Evolutionary conservation across 2,797 vertebrate species (phyloP), one percentile per base, ranked within the genome.

Genomic region (Pachyuromys duprasi): DNA sequence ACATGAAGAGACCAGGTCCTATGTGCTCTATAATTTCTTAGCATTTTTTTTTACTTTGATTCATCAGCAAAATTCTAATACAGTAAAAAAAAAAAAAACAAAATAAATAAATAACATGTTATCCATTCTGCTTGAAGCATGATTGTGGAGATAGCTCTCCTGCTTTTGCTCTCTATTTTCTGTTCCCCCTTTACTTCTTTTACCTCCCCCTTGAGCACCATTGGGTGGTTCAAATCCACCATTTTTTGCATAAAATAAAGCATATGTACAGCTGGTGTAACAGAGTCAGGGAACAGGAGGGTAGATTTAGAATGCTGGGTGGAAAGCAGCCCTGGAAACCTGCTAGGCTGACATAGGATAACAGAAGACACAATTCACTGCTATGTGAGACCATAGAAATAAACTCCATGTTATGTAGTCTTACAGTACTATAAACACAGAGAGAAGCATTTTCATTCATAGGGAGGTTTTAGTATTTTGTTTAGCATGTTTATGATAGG

Each of bases 371-470:
- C 49, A 36, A 28, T 42, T 91, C 39, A 89, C 31, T 57, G 3
- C 92, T 28, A 3, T 60, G 28, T n/a, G 72, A 72, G 62, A 75
- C 49, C 72, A 42, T 31, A 45, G 14, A 86, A 89, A 79, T 91
- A 79, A 95, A 91, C 76, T 75, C 5, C 14, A 24, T 70, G 83
- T 72, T 88, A 28, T 63, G 67, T n/a, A 78, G 26, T 36, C n/a
- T 60, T 88, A 63, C 42, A 36, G 2, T 86, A n/a, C 45, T 67
- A 39, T 22, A 55, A 91, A 78, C 69, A 53, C 42, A 86, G 28
- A 93, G 13, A 72, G 24, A 89, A 49, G 9, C 15, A 36, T 87
- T 90, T 83, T 96, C 63, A 93, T 93, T 83, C 70, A 83, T 42
- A 39, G 14, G n/a, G 33, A 67, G 67, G 72, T 84, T 87, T 84